These are phyloP conservation scores for Pocillopora damicornis DNA, from an alignment of 64 coral and sea anemone species.

Conservation along the genomic window DNA sequence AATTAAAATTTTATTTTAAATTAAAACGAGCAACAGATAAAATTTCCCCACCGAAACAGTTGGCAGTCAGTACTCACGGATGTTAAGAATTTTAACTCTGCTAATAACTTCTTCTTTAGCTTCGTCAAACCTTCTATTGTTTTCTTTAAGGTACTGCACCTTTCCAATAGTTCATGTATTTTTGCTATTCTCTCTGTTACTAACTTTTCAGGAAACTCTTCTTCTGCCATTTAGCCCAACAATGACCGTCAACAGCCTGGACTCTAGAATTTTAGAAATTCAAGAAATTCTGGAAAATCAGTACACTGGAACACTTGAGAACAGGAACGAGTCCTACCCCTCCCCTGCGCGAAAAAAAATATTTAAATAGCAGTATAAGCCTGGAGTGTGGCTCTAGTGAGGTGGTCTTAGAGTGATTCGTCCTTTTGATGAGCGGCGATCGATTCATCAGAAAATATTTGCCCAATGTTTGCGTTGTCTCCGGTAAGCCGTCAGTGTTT, in stretches of 20 bases:
- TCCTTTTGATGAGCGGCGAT: too few species aligned
- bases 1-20: too few species aligned
- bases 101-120: conserved; percentile 36
- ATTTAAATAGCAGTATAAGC: too few species aligned
- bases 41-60: neutral
- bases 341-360: too few species aligned
- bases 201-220: neutral
- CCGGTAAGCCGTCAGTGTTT: too few species aligned
- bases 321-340: too few species aligned
- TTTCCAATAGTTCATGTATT: conserved; percentile 32
- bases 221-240: neutral
- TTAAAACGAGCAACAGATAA: neutral
- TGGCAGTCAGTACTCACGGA: conserved; percentile 19
- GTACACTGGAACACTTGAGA: too few species aligned
- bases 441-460: too few species aligned
- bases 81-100: conserved; percentile 44
- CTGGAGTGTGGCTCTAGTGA: too few species aligned
- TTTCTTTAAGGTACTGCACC: conserved; percentile 26
- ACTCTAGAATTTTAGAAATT: neutral
- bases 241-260: neutral
- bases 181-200: conserved; percentile 5
- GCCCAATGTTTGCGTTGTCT: too few species aligned
- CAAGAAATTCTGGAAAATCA: too few species aligned
- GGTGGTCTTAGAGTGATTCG: too few species aligned
- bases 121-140: conserved; percentile 28